A percentile compares a stretch with the other conserved stretches of the same genome.
Evolutionary conservation across 2,888 invertebrate species (phyloP).

Genomic region (Agelastica alni): DNA sequence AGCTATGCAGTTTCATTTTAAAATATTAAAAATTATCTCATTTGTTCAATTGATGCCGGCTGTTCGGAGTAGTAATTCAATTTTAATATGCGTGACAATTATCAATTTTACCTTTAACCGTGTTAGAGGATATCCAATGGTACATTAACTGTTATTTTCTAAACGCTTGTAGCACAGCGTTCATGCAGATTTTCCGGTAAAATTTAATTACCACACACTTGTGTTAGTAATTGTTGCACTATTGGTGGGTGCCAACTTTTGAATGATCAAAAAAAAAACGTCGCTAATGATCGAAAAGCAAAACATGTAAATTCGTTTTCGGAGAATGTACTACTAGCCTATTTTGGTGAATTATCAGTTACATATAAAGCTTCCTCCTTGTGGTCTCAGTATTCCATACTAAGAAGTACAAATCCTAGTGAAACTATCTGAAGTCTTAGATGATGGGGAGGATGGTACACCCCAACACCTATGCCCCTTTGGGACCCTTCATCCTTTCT

Average conservation of each 20-base stretch:
- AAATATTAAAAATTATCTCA: slow-evolving; percentile 21
- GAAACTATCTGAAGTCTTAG: too few relatives aligned
- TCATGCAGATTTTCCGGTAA: slow-evolving; percentile 27
- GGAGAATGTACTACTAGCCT: too few relatives aligned
- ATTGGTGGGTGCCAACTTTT: neutral
- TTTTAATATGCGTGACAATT: slow-evolving; percentile 43
- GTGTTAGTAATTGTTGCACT: slow-evolving; percentile 3
- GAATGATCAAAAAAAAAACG: neutral
- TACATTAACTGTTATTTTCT: slow-evolving; percentile 32
- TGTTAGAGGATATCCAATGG: slow-evolving; percentile 37
- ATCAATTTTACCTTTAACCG: slow-evolving; percentile 38
- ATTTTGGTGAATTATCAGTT: too few relatives aligned
- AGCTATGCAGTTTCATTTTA: too few relatives aligned
- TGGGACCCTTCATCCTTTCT: too few relatives aligned
- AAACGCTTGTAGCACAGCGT: slow-evolving; percentile 24
- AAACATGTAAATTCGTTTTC: too few relatives aligned
- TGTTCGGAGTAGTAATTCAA: slow-evolving; percentile 35
- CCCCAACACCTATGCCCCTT: too few relatives aligned
- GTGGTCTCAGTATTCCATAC: too few relatives aligned
- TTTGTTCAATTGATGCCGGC: slow-evolving; percentile 19
- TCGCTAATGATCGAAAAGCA: neutral
- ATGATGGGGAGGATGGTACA: too few relatives aligned
- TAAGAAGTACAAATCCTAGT: neutral
- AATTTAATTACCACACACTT: slow-evolving; percentile 25
- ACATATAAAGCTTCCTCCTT: neutral